phyloP scores from a whole-genome alignment of 1,140 invertebrate species.

The Drosophila micromelanica region DNA sequence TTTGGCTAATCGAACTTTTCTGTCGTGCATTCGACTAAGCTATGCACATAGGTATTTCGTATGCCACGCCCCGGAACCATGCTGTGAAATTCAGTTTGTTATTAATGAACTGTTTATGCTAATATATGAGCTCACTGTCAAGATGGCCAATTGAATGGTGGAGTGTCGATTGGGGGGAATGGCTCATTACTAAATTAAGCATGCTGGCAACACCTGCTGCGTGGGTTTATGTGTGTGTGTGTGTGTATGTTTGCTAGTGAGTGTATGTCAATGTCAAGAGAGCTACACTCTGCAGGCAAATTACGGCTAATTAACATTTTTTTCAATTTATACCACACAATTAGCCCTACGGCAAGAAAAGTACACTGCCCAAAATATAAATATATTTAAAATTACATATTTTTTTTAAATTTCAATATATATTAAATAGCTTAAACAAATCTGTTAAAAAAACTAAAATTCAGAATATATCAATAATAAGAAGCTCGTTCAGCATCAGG shows the following conservation, averaged over 20 bases:
- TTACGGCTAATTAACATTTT: slow-evolving; percentile 80
- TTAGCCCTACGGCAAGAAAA: slow-evolving; percentile 15
- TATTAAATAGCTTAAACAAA: no score
- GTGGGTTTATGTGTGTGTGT: slow-evolving; percentile 28
- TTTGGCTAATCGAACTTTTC: slow-evolving; percentile 40
- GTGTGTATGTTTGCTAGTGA: slow-evolving; percentile 17
- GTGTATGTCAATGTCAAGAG: slow-evolving; percentile 68
- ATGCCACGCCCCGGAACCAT: slow-evolving; percentile 23
- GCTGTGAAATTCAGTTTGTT: slow-evolving; percentile 60
- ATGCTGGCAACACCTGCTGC: slow-evolving; percentile 67
- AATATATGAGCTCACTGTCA: slow-evolving; percentile 74
- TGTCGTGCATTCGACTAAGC: not conserved
- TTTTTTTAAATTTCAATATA: not conserved
- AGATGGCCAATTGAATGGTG: slow-evolving; percentile 8
- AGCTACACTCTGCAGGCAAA: slow-evolving; percentile 53
- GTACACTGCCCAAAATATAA: slow-evolving; percentile 35
- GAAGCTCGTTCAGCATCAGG: no score
- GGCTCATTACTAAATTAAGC: slow-evolving; percentile 73
- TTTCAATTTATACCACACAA: slow-evolving; percentile 71
- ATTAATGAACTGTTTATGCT: slow-evolving; percentile 81
- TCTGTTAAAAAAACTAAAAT: not conserved
- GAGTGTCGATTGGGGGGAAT: slow-evolving; percentile 22
- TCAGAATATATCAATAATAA: not conserved
- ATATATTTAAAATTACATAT: not conserved
- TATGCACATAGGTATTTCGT: slow-evolving; percentile 12